Conservation (phyloP, 2,113 vertebrate species). For the Pituophis catenifer region DNA sequence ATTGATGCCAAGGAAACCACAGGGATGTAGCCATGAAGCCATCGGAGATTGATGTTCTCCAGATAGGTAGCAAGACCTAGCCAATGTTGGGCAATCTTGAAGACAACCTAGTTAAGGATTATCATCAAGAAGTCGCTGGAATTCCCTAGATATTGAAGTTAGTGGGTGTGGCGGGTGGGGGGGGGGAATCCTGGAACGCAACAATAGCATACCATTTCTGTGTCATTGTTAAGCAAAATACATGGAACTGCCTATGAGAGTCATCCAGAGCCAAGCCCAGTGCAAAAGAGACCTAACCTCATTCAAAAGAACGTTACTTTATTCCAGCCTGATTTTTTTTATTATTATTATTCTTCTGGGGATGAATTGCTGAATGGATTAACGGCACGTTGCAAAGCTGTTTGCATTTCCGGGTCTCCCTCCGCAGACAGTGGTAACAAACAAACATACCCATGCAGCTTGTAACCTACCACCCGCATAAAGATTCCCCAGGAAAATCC, state of each 20-base stretch:
- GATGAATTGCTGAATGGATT: conserved; percentile 15
- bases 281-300: too few relatives aligned
- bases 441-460: neutral
- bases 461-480: neutral
- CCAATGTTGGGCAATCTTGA: neutral
- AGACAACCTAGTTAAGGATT: neutral
- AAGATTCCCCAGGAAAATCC: neutral
- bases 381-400: neutral
- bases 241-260: too few relatives aligned
- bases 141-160: neutral
- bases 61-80: neutral
- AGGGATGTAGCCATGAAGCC: neutral
- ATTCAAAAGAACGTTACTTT: neutral
- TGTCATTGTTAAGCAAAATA: too few relatives aligned
- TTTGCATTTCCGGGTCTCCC: neutral
- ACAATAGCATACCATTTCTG: too few relatives aligned
- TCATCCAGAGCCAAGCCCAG: too few relatives aligned
- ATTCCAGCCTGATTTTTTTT: conserved; percentile 4
- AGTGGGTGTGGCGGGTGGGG: too few relatives aligned
- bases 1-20: neutral
- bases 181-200: too few relatives aligned
- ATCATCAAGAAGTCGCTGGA: neutral
- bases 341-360: neutral
- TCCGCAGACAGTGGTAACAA: neutral
- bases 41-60: neutral